These are phyloP conservation scores for Piscicola geometra DNA, from an alignment of 2,888 invertebrate species.

Conservation along the genomic window DNA sequence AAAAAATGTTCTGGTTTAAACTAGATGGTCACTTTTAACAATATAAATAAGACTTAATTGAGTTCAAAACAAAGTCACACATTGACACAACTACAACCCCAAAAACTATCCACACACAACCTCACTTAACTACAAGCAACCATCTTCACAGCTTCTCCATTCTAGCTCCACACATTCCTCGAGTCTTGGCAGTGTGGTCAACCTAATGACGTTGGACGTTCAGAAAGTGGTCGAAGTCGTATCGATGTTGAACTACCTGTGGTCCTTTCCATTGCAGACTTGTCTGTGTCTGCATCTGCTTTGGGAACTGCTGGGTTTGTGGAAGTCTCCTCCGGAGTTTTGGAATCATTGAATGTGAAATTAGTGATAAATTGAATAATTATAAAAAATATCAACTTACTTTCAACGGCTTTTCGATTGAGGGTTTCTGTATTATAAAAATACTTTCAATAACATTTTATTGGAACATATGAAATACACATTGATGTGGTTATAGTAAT, in stretches of 20 bases:
- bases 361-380: too few relatives aligned
- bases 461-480: too few relatives aligned
- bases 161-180: not conserved
- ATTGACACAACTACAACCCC: too few relatives aligned
- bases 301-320: constrained; percentile 33
- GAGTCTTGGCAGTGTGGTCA: constrained; percentile 48
- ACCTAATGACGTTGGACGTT: constrained; percentile 49
- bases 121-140: not conserved
- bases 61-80: not conserved
- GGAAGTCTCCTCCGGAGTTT: not conserved
- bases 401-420: not conserved
- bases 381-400: not conserved
- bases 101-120: too few relatives aligned
- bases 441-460: too few relatives aligned
- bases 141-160: not conserved
- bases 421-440: too few relatives aligned
- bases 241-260: constrained; percentile 42
- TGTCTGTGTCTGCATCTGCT: constrained; percentile 62
- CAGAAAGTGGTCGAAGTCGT: constrained; percentile 39
- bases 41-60: not conserved
- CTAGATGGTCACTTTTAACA: too few relatives aligned
- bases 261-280: constrained; percentile 63
- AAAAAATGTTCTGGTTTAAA: too few relatives aligned
- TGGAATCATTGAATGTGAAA: too few relatives aligned
- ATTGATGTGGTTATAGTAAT: too few relatives aligned